Evolutionary conservation across 2,113 vertebrate species (phyloP).

Genomic region (Nyctereutes procyonoides): DNA sequence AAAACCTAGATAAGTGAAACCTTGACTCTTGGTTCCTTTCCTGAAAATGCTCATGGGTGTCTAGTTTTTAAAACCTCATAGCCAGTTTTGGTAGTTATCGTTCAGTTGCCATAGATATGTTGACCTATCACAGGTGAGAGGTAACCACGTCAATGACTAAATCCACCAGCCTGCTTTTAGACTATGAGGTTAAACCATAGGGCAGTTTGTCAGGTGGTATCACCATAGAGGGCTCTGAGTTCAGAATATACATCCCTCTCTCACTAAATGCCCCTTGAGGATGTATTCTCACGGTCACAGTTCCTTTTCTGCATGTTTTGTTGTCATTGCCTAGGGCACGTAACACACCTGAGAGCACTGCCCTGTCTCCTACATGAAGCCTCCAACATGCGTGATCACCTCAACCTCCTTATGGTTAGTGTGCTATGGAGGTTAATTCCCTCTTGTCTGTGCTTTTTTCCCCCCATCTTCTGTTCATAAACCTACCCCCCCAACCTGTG

Average conservation of each 20-base stretch:
- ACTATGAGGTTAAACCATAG: background rate
- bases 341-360: background rate
- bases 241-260: background rate
- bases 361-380: background rate
- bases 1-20: background rate
- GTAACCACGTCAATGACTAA: background rate
- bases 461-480: slow-evolving; percentile 45
- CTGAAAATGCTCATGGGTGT: background rate
- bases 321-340: background rate
- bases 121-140: background rate
- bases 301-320: background rate
- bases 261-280: background rate
- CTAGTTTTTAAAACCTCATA: background rate
- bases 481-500: slow-evolving; percentile 26
- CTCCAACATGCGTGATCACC: background rate
- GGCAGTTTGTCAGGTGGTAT: background rate
- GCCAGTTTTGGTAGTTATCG: background rate
- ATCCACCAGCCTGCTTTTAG: slow-evolving; percentile 15
- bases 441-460: background rate
- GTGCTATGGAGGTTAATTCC: background rate
- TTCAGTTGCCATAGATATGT: background rate
- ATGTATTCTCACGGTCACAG: background rate
- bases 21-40: background rate
- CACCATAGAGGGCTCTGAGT: background rate
- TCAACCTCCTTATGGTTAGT: background rate